A percentile compares a stretch with the other conserved stretches of the same genome.
Conservation (phyloP, 2,888 invertebrate genomes). For the Acanthococcus lagerstroemiae region DNA sequence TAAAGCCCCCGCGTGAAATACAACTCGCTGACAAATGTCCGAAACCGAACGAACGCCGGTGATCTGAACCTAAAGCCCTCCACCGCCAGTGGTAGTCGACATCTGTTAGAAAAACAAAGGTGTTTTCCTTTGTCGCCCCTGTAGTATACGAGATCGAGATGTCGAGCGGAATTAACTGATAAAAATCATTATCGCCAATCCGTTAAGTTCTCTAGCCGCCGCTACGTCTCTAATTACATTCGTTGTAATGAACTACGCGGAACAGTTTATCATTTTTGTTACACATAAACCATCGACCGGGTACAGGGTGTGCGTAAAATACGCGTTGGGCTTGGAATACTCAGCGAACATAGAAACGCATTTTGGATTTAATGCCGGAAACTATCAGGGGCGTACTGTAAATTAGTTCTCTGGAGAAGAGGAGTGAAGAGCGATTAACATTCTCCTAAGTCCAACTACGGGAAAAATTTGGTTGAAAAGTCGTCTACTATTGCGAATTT, state of each 20-base stretch:
- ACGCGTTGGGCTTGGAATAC: too few relatives aligned
- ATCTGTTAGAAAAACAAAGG: conserved; percentile 27
- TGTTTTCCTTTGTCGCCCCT: conserved; percentile 26
- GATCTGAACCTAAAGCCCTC: background rate
- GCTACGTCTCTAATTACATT: conserved; percentile 22
- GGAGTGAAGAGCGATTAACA: too few relatives aligned
- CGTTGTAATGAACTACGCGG: background rate
- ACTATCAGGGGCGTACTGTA: too few relatives aligned
- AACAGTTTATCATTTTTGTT: too few relatives aligned
- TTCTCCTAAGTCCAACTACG: too few relatives aligned
- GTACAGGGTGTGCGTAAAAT: too few relatives aligned
- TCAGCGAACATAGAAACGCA: too few relatives aligned
- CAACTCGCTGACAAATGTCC: conserved; percentile 11
- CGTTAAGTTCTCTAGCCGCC: conserved; percentile 15
- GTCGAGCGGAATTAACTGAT: conserved; percentile 27
- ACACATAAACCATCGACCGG: too few relatives aligned
- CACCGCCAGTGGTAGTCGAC: background rate
- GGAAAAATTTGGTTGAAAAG: too few relatives aligned
- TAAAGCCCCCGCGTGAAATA: background rate
- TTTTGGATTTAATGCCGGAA: too few relatives aligned
- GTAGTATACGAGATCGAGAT: background rate
- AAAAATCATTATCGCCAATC: conserved; percentile 29
- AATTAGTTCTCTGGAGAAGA: too few relatives aligned
- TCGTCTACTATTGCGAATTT: too few relatives aligned
- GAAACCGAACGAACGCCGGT: background rate